These are phyloP conservation scores for Julus scanicus DNA, from an alignment of 2,888 invertebrate species.

Conservation along the genomic window DNA sequence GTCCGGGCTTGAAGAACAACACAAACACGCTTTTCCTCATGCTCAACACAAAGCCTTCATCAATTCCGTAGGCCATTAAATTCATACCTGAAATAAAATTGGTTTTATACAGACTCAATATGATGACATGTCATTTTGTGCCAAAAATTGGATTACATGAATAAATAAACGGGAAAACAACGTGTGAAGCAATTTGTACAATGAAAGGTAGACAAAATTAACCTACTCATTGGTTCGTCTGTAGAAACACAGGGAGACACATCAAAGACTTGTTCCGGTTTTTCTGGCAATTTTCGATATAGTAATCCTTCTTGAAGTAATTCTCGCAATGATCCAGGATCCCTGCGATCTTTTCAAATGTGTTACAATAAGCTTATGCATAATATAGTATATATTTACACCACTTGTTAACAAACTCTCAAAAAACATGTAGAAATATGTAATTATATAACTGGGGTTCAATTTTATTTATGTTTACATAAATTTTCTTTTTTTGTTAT, in stretches of 20 bases:
- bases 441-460: too few relatives aligned
- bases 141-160: too few relatives aligned
- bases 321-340: background rate
- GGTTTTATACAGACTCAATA: too few relatives aligned
- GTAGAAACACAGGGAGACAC: background rate
- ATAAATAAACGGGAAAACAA: too few relatives aligned
- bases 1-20: background rate
- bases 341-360: background rate
- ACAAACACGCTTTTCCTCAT: background rate
- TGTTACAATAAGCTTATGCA: too few relatives aligned
- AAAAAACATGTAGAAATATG: too few relatives aligned
- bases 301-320: background rate
- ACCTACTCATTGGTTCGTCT: background rate
- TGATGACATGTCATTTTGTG: too few relatives aligned
- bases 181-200: too few relatives aligned
- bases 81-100: background rate
- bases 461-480: too few relatives aligned
- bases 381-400: too few relatives aligned
- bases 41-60: background rate
- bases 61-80: background rate
- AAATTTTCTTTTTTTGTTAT: too few relatives aligned
- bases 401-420: too few relatives aligned
- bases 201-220: background rate
- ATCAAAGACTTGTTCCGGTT: background rate
- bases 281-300: conserved; percentile 19